Base-by-base conservation (phyloP, 2,113 vertebrate genomes). In the Menura novaehollandiae region DNA sequence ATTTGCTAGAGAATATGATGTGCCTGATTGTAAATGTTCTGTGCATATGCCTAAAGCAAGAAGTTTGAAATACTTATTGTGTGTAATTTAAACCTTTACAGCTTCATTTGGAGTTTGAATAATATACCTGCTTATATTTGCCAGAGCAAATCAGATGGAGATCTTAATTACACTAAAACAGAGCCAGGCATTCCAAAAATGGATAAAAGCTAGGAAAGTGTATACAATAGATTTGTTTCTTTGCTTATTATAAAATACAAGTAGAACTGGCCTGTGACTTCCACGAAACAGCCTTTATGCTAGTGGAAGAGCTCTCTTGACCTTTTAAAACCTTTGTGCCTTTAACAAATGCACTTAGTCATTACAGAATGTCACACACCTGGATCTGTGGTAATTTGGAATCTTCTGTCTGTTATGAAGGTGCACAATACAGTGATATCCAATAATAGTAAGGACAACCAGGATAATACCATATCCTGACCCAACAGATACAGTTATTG, bases 161-260 rank as follows among this genome's bases (percentile, higher is more conserved):
- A 98, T 91, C 97, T 98, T 98, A 98, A 98, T 97, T 98, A 98
- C 84, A 99, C 98, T 10, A 98, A 99, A 93, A 98, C 97, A 98
- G 89, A 98, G 97, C 98, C 98, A 99, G 49, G 97, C 98, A 22
- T 94, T 97, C 96, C 98, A 98, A 91, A 98, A 98, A 81, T 97
- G 98, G 91, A 98, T 99, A 75, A 83, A 95, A 95, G n/a, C 86
- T 79, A 76, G 16, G 13, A 35, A 75, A 41, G 30, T 3, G 6
- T 51, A 53, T 3, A 43, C 24, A 91, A 43, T 10, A 30, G 13
- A 30, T 76, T n/a, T 52, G 23, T 37, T 44, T 85, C 26, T 88
- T 76, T 91, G 33, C 35, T 55, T 66, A 55, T 19, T 33, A 33
- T 21, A 49, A 92, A 69, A 28, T 47, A 60, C 2, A 6, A 89